Evolutionary conservation across 2,888 invertebrate genomes (phyloP).

Genomic region (Nineta flava): DNA sequence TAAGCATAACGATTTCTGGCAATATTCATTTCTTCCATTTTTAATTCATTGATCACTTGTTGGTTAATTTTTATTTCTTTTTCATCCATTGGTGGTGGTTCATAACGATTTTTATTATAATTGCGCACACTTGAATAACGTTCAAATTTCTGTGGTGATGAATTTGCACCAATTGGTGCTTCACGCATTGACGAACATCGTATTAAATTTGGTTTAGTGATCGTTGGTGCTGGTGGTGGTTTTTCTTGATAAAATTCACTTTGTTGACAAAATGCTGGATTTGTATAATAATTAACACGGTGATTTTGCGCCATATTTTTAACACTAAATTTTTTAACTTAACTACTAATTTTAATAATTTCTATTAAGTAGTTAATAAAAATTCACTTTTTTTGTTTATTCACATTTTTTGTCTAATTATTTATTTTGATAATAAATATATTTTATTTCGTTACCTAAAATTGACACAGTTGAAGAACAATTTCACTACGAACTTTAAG

Average conservation of each 20-base stretch:
- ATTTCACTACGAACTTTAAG: too few species aligned
- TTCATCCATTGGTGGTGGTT: constrained; percentile 7
- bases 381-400: too few species aligned
- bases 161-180: constrained; percentile 13
- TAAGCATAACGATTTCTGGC: constrained; percentile 1
- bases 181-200: constrained; percentile 11
- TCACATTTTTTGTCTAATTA: too few species aligned
- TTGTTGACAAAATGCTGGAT: constrained; percentile 65
- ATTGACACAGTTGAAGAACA: too few species aligned
- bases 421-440: too few species aligned
- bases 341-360: too few species aligned
- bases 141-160: constrained; percentile 7
- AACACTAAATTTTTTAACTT: neutral
- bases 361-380: too few species aligned
- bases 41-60: constrained; percentile 3
- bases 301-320: constrained; percentile 4
- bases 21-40: constrained; percentile 5
- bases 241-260: constrained; percentile 43
- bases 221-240: constrained; percentile 24
- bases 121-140: constrained; percentile 3
- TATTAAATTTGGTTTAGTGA: constrained; percentile 16
- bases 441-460: too few species aligned
- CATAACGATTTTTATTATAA: constrained; percentile 7
- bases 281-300: constrained; percentile 46
- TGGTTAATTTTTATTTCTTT: constrained; percentile 5